Evolutionary conservation across 2,888 invertebrate genomes (phyloP), one percentile per base, ranked within the genome.

Genomic region (Epicampocera succincta): DNA sequence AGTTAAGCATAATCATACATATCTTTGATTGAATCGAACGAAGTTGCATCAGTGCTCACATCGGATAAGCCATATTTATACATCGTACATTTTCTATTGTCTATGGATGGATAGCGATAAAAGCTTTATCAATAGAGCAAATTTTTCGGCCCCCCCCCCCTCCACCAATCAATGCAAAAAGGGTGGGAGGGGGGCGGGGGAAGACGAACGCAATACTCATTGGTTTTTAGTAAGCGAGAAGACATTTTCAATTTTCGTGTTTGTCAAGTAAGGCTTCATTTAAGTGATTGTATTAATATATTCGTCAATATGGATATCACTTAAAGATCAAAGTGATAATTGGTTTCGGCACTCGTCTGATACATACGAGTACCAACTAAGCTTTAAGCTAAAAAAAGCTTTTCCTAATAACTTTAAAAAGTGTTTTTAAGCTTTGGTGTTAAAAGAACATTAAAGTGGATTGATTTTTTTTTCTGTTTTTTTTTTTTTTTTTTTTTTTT

Each of bases 231-330:
- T 75, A 29, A 72, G 66, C 76, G 76, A 76, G 61, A 72, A 72
- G 54, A 58, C 56, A 69, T 81, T 74, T 72, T 25, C 2, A 65
- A 78, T 66, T 63, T 73, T 69, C 69, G 73, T 54, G 38, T 46
- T 21, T 38, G n/a, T 73, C 58, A 56, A 71, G 69, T 78, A 78
- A 78, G 78, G 77, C 74, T 80, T 69, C 66, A 68, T 65, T 79
- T 69, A 46, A 66, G 65, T 68, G 29, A 56, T 86, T 86, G 86
- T 88, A 88, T 89, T 89, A 88, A 89, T 88, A 89, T 90, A 89
- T 90, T 88, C 87, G 86, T 86, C 88, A 87, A 85, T 86, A 85
- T 85, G 87, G 88, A 90, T 90, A 90, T 90, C 89, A 89, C 89
- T 85, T 84, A 50, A 66, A 84, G 72, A 73, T 85, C 78, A 84